Evolutionary conservation across 2,888 invertebrate genomes (phyloP), one percentile per base, ranked within the genome.

Genomic region (Schizotus pectinicornis): DNA sequence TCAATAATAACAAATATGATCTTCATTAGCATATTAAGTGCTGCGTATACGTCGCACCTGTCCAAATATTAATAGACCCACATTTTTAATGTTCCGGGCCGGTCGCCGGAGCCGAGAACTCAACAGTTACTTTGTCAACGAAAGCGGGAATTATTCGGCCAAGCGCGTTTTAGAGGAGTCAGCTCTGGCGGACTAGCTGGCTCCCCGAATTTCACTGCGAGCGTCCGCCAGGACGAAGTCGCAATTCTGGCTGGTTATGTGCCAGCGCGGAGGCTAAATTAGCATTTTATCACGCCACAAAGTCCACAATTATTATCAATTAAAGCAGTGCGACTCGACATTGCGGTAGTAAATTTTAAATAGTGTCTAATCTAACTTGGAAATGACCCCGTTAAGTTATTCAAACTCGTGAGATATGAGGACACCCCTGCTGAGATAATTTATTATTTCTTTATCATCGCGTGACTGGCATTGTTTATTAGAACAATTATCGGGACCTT

Each of bases 1-100:
- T 77, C 76, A 76, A 77, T 77, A 77, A 77, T 76, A 76, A 70
- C 72, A 72, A 74, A 73, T 73, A 73, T 72, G 68, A 71, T 68
- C 65, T 66, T 67, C 67, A 68, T 68, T 71, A 63, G 57, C 65
- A 69, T 69, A 64, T 68, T 64, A 63, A 68, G 64, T 61, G 59
- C 57, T 55, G 64, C 56, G 57, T 56, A 55, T 59, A 59, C 63
- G 63, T 64, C 64, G 59, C 67, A 67, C 65, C 67, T 67, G 67
- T 67, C 67, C 61, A 67, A 67, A 67, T 67, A 67, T 67, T 67
- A 65, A 65, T 65, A 61, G 53, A 57, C 50, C 58, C 50, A 62
- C 62, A 62, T 60, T 64, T 35, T 35, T 35, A 43, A 43, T 43
- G 43, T 43, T 30, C 14, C 43, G 31, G 43, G 31, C 31, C 43